These are phyloP conservation scores for Pelmatolapia mariae DNA, from an alignment of 2,113 vertebrate genomes.

Conservation along the genomic window DNA sequence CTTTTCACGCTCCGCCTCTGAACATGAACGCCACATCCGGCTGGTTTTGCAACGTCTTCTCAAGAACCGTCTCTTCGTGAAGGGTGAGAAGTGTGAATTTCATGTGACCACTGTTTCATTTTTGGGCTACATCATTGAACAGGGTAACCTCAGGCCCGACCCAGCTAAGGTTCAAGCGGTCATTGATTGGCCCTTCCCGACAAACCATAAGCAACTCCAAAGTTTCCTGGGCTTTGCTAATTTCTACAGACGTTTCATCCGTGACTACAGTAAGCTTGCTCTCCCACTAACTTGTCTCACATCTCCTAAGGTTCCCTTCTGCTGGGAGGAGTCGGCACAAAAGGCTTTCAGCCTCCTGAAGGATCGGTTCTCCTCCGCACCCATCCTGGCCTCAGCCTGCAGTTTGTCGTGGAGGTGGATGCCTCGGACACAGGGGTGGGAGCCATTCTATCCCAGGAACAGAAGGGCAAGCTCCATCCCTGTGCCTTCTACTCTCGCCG, in stretches of 20 bases:
- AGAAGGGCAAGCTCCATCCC: too few relatives aligned
- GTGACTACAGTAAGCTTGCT: fast-evolving
- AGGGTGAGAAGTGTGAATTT: neutral
- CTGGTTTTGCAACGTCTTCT: neutral
- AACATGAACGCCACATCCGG: fast-evolving
- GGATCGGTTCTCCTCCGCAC: fast-evolving
- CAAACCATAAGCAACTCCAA: neutral
- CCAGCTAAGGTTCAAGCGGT: fast-evolving
- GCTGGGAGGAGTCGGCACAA: neutral
- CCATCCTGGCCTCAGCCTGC: fast-evolving
- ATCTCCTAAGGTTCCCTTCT: fast-evolving
- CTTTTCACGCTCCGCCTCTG: fast-evolving
- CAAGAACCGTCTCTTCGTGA: fast-evolving
- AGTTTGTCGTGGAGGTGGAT: too few relatives aligned
- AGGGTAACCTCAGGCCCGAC: neutral
- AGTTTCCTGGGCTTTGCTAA: fast-evolving
- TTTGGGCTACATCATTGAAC: neutral
- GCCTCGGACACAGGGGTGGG: too few relatives aligned
- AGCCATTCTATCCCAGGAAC: too few relatives aligned
- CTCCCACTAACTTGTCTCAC: neutral
- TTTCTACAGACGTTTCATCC: fast-evolving
- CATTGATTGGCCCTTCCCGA: fast-evolving
- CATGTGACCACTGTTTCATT: neutral
- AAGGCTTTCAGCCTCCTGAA: fast-evolving
- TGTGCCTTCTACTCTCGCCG: too few relatives aligned